Evolutionary conservation across 2,888 invertebrate species (phyloP).

Genomic region (Pseudeuparius sepicola): DNA sequence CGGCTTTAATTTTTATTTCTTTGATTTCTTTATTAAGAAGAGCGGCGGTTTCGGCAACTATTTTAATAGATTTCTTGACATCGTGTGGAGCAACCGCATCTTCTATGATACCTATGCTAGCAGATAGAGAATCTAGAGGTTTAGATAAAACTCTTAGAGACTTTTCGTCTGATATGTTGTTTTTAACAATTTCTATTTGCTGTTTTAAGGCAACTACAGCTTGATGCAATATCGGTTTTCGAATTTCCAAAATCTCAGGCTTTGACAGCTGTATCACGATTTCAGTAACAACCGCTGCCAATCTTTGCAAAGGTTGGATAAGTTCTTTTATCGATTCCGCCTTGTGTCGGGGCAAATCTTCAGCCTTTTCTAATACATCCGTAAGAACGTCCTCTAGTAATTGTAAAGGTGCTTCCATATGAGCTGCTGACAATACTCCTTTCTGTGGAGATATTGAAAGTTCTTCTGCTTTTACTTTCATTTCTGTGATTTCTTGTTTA

Average conservation of each 20-base stretch:
- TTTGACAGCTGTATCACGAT: constrained; percentile 6
- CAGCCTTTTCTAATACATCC: too few species aligned
- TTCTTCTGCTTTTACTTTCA: constrained; percentile 13
- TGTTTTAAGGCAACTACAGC: constrained; percentile 4
- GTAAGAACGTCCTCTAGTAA: too few species aligned
- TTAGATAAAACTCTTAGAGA: too few species aligned
- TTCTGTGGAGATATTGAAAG: constrained; percentile 19
- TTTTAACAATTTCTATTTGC: background rate
- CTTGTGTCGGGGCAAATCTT: too few species aligned
- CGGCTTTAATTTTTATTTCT: constrained; percentile 8
- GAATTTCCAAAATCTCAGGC: constrained; percentile 5
- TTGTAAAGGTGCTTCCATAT: constrained; percentile 18
- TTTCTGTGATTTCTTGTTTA: constrained; percentile 15
- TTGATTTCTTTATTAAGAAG: too few species aligned
- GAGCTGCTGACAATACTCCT: constrained; percentile 21
- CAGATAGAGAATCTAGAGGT: too few species aligned
- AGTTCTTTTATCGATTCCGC: constrained; percentile 13
- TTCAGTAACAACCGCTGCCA: constrained; percentile 16
- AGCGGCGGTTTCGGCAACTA: too few species aligned
- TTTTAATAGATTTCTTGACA: too few species aligned
- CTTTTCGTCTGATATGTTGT: too few species aligned
- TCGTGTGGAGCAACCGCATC: background rate
- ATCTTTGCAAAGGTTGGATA: constrained; percentile 16
- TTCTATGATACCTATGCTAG: background rate
- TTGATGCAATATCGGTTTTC: background rate